Conservation (phyloP, 2,888 invertebrate genomes). For the Cosmia trapezina region DNA sequence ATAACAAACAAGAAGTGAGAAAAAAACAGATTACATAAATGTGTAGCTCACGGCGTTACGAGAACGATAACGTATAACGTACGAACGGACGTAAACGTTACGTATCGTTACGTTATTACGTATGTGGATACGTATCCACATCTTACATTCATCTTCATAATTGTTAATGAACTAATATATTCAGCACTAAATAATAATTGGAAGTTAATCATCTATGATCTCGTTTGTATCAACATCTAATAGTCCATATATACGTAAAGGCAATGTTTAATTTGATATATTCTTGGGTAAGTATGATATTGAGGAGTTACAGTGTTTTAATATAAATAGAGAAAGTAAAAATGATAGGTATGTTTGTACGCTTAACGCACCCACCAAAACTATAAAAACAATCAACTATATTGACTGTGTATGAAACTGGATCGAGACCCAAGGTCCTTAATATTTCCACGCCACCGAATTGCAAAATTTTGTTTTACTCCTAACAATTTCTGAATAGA, state of each 20-base stretch:
- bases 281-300: not conserved
- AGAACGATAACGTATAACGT: too few relatives aligned
- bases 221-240: not conserved
- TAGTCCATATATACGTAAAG: not conserved
- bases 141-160: too few relatives aligned
- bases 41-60: too few relatives aligned
- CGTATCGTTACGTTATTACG: too few relatives aligned
- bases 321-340: not conserved
- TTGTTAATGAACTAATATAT: too few relatives aligned
- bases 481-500: constrained; percentile 68
- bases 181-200: not conserved
- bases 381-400: not conserved
- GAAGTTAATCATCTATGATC: not conserved
- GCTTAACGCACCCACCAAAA: not conserved
- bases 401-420: constrained; percentile 48
- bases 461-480: constrained; percentile 70
- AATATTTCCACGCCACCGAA: constrained; percentile 70
- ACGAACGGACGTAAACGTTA: too few relatives aligned
- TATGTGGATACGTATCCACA: too few relatives aligned
- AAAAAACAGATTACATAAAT: too few relatives aligned
- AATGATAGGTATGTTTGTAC: not conserved
- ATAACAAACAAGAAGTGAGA: too few relatives aligned
- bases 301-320: not conserved
- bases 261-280: not conserved
- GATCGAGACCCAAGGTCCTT: constrained; percentile 53